phyloP scores from a whole-genome alignment of 2,113 vertebrate species.

The Cottus gobio region DNA sequence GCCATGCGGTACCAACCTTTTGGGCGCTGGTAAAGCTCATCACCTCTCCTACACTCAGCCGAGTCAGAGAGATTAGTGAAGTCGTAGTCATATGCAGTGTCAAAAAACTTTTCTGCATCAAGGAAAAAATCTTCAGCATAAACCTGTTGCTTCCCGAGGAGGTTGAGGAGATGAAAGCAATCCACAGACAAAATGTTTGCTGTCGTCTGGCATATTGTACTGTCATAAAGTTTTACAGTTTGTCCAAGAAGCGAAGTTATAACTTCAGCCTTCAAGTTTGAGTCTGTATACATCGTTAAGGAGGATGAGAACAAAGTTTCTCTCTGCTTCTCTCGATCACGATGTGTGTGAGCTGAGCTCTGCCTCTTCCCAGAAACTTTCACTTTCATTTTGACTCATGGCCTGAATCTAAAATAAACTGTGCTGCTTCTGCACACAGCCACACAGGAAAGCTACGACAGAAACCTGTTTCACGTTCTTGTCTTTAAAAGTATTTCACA shows the following conservation, averaged over 20 bases:
- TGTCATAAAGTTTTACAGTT: not conserved
- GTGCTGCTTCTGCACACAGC: no score
- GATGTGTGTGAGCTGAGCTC: not conserved
- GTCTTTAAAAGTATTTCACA: no score
- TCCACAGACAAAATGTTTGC: not conserved
- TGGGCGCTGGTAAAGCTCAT: conserved; percentile 1
- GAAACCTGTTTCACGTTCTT: no score
- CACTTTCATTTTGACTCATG: not conserved
- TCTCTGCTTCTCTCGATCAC: not conserved
- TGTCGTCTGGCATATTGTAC: rapidly evolving
- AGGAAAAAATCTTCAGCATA: not conserved
- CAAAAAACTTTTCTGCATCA: not conserved
- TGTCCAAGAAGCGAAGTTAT: conserved; percentile 9
- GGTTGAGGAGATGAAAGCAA: not conserved
- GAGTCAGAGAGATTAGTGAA: conserved; percentile 4
- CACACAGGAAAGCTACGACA: no score
- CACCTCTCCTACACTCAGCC: not conserved
- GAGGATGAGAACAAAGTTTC: not conserved
- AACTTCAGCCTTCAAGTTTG: conserved; percentile 10
- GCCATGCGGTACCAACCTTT: conserved; percentile 41
- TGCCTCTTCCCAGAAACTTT: not conserved
- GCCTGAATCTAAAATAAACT: no score
- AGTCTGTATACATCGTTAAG: conserved; percentile 13
- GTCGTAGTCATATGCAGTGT: not conserved
- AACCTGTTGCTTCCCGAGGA: not conserved